phyloP scores from a whole-genome alignment of 2,888 invertebrate species.

The Pilophorus perplexus region DNA sequence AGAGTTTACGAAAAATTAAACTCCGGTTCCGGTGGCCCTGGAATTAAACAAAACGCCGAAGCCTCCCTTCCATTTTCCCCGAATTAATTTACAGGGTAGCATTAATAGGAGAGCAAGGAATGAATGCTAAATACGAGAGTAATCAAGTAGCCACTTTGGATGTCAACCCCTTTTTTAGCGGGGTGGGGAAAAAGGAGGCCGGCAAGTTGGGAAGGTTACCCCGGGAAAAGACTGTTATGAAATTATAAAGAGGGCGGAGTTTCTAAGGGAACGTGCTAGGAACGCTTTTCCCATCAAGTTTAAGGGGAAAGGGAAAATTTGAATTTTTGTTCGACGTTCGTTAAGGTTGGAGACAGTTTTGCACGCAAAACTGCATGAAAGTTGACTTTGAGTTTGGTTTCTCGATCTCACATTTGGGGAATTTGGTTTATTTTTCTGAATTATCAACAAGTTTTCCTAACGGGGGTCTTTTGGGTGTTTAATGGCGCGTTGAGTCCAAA shows the following conservation, averaged over 20 bases:
- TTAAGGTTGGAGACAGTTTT: too few relatives aligned
- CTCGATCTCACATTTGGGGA: too few relatives aligned
- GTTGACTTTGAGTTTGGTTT: too few relatives aligned
- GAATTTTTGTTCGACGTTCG: too few relatives aligned
- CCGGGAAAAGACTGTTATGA: conserved; percentile 15
- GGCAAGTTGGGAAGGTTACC: neutral
- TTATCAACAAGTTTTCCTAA: too few relatives aligned
- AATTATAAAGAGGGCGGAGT: conserved; percentile 12
- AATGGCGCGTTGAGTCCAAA: too few relatives aligned
- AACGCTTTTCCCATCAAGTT: neutral
- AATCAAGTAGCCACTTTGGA: conserved; percentile 32
- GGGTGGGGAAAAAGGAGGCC: neutral
- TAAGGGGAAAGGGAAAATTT: too few relatives aligned
- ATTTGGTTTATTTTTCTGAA: too few relatives aligned
- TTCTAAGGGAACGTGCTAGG: neutral
- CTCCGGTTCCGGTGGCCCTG: too few relatives aligned
- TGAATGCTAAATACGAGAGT: conserved; percentile 37
- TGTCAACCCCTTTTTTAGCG: conserved; percentile 16
- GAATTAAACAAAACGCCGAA: conserved; percentile 33
- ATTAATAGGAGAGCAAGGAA: conserved; percentile 37
- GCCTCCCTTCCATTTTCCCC: conserved; percentile 11
- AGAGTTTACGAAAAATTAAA: conserved; percentile 20
- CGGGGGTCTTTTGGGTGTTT: too few relatives aligned
- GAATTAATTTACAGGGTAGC: conserved; percentile 35
- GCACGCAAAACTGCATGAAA: too few relatives aligned